These are phyloP conservation scores for Garrulus glandarius DNA, from an alignment of 2,797 vertebrate genomes.

Conservation along the genomic window DNA sequence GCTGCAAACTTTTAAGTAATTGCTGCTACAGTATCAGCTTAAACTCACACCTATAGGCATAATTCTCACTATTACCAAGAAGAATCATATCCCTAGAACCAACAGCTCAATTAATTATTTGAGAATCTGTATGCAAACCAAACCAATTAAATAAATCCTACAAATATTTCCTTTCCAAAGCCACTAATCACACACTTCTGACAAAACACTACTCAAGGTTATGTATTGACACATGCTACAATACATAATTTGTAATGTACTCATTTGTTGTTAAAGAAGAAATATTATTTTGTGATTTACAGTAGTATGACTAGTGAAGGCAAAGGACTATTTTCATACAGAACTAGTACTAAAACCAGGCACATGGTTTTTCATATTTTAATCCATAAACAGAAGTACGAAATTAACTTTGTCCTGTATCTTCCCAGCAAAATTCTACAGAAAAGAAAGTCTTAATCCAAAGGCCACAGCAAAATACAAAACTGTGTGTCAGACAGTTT, in stretches of 20 bases:
- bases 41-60: background rate
- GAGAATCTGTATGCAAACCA: background rate
- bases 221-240: background rate
- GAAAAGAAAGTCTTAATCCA: background rate
- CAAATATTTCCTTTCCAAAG: background rate
- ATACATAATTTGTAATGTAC: background rate
- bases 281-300: background rate
- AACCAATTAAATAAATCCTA: background rate
- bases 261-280: background rate
- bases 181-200: background rate
- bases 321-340: background rate
- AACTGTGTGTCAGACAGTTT: background rate
- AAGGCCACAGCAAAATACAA: background rate
- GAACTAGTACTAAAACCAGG: background rate
- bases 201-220: background rate
- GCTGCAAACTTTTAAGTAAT: background rate
- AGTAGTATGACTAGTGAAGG: background rate
- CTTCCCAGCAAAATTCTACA: background rate
- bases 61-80: background rate
- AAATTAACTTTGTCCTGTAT: background rate
- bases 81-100: background rate
- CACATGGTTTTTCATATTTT: background rate
- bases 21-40: background rate
- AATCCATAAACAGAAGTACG: background rate
- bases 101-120: background rate